Percentiles rank a stretch among this genome's conserved stretches.
phyloP scores from a whole-genome alignment of 2,797 vertebrate species.

The Moxostoma hubbsi region DNA sequence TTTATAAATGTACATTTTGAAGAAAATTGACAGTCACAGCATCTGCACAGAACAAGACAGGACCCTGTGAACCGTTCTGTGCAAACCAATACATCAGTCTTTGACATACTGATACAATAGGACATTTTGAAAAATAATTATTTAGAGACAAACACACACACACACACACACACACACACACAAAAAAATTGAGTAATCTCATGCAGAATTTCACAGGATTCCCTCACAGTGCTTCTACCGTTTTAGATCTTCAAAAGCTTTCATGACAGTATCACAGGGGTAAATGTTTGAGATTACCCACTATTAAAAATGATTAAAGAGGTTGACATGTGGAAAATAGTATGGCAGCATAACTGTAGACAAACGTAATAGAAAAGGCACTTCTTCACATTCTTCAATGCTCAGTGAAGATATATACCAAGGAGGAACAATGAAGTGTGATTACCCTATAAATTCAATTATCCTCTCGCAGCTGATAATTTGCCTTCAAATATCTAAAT shows the following conservation, averaged over 20 bases:
- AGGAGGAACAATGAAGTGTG: constrained; percentile 25
- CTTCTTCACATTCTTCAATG: constrained; percentile 42
- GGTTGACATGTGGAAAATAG: background rate
- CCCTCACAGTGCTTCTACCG: constrained; percentile 41
- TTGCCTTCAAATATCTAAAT: background rate
- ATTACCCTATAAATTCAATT: constrained; percentile 22
- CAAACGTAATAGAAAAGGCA: constrained; percentile 55
- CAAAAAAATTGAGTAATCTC: constrained; percentile 8
- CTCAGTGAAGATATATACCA: constrained; percentile 14
- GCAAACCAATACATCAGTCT: constrained; percentile 32
- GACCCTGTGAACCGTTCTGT: constrained; percentile 5
- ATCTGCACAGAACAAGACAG: constrained; percentile 37
- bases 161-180: background rate
- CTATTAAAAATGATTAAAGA: background rate
- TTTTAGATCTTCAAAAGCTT: constrained; percentile 3
- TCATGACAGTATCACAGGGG: constrained; percentile 17
- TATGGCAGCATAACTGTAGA: constrained; percentile 19
- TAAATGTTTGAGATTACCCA: background rate
- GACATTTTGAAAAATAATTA: constrained; percentile 1
- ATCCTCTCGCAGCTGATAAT: background rate
- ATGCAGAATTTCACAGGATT: constrained; percentile 38
- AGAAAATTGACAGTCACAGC: constrained; percentile 41
- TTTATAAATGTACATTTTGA: constrained; percentile 57
- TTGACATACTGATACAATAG: constrained; percentile 19
- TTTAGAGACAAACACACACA: background rate